These are phyloP conservation scores for Pyrrhosoma nymphula DNA, from an alignment of 2,888 invertebrate species.

Conservation along the genomic window DNA sequence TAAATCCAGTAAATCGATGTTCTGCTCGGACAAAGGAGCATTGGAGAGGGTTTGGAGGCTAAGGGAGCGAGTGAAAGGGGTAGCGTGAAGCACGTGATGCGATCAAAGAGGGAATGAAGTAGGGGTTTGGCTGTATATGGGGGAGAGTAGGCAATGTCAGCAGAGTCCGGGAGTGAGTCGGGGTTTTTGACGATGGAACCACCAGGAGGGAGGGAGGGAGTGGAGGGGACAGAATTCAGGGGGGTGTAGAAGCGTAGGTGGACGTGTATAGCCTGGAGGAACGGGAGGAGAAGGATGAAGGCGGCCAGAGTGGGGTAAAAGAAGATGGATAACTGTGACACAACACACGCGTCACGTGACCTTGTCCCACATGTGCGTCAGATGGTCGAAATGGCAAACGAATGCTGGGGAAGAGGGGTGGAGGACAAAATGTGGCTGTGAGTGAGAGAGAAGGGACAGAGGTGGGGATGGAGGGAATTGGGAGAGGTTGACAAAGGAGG, in stretches of 20 bases:
- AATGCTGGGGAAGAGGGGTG: not conserved
- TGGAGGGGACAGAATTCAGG: not conserved
- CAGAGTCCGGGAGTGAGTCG: too few relatives aligned
- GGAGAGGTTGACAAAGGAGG: slow-evolving; percentile 21
- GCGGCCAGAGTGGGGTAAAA: not conserved
- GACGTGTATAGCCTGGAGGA: not conserved
- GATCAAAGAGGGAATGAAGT: too few relatives aligned
- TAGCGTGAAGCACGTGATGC: too few relatives aligned
- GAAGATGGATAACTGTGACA: slow-evolving; percentile 42
- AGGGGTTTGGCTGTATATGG: too few relatives aligned
- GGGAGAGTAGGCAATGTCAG: too few relatives aligned
- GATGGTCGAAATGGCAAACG: not conserved
- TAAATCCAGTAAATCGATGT: too few relatives aligned
- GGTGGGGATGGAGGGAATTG: not conserved
- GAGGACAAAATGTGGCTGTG: not conserved
- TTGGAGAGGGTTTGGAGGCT: too few relatives aligned
- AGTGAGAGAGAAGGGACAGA: not conserved
- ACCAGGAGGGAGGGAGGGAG: not conserved
- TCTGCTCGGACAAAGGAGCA: too few relatives aligned
- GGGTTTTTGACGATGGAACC: too few relatives aligned
- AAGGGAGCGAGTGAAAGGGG: too few relatives aligned
- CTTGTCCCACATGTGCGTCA: slow-evolving; percentile 32
- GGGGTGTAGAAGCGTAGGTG: not conserved
- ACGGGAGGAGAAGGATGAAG: not conserved
- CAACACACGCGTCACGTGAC: slow-evolving; percentile 35